Base-by-base conservation (phyloP, 2,888 invertebrate genomes). In the Ptilodon capucinus region DNA sequence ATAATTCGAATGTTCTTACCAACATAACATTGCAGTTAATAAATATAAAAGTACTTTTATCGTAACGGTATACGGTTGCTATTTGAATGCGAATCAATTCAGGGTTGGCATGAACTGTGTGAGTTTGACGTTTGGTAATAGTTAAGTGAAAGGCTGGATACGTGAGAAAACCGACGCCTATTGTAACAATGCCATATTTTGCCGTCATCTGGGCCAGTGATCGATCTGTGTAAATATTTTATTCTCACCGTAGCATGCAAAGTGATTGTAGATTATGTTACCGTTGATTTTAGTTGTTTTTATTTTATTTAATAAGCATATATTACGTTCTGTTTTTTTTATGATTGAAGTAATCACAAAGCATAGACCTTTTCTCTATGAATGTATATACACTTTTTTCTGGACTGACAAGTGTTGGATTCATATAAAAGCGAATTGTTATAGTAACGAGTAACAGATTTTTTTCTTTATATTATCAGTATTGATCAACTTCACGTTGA, bases 81-180 rank as follows among this genome's bases (percentile, higher is more conserved):
- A 77, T 52, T 81, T 13, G 38, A 46, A 46, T 52, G 41, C 14
- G 13, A 34, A 45, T 51, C 4, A 21, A 19, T 49, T 46, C 11
- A 4, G 43, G 16, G 40, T 25, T 42, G 17, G 57, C 47, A 60
- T 40, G 28, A 32, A 14, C 25, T 48, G 48, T 63, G 55, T 59
- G 64, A 54, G 74, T 70, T 55, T 65, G 68, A 68, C 74, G 81
- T 86, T 86, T 84, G 82, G 85, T 85, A 85, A 86, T 86, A 82
- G 82, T 78, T 80, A 80, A 89, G 89, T 89, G 89, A 89, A 89
- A 89, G 89, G 89, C 79, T 71, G 74, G 67, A 75, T 81, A 85
- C 84, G 89, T 89, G 89, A 88, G 89, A 89, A 89, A 87, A 84
- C 80, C 79, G 79, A 84, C 84, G 85, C 84, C 80, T 83, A 78